Base-by-base conservation (phyloP, 2,113 vertebrate species). In the Albula goreensis region DNA sequence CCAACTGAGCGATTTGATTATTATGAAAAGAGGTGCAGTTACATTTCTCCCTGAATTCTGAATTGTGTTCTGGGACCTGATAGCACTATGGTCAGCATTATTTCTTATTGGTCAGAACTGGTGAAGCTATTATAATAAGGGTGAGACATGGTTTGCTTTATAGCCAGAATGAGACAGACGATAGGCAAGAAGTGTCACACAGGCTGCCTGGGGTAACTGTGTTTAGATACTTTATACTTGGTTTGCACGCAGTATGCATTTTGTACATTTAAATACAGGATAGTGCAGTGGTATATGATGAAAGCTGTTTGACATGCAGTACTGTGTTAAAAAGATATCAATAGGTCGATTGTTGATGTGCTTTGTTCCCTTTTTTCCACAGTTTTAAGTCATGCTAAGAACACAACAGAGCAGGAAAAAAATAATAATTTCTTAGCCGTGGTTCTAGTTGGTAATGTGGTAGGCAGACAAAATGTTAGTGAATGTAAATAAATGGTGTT, bases 401-500 rank as follows among this genome's bases (percentile, higher is more conserved):
- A 60, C 50, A 15, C 77, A 60, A 41, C 31, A 51, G 50, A 49
- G 49, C 9, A 17, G 48, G 50, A 22, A 74, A 25, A 51, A 84
- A 50, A 9, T 50, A 74, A 41, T 19, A 31, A 31, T 77, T 17
- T 77, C 3, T 70, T 70, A 60, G 63, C 22, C 5, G 63, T 80
- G 52, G 13, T 53, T 66, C 25, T n/a, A 13, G 60, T 85, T 80
- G 53, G 9, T 50, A 57, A 15, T 17, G 49, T 25, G 56, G 31
- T 48, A 81, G 56, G 41, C 51, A 60, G 80, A 80, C 56, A 31
- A 85, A 83, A 11, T 22, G 3, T n/a, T 9, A 3, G 19, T 25
- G 56, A 85, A 2, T 80, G 84, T 57, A 49, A 80, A 80, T 17
- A 80, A 80, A 51, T 51, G 79, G 79, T 5, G 49, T 51, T 80